A percentile compares a stretch with the other conserved stretches of the same genome.
Conservation (phyloP, 2,888 invertebrate species). For the Chaetoderma sp. region DNA sequence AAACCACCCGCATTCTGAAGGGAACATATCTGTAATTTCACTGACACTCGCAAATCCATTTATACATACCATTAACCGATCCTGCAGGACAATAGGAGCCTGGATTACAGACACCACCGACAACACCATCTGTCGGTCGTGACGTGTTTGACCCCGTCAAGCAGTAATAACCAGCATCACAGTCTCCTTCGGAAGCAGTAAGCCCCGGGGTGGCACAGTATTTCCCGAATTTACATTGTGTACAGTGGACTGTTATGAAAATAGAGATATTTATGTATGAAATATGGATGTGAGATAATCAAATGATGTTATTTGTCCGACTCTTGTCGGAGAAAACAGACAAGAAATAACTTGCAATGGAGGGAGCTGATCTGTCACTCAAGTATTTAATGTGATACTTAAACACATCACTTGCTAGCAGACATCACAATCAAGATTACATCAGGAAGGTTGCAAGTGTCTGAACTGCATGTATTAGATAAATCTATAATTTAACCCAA, state of each 20-base stretch:
- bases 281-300: constrained; percentile 17
- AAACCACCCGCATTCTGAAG: no score
- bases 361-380: no score
- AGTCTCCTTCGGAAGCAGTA: constrained; percentile 50
- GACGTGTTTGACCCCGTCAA: constrained; percentile 45
- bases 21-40: no score
- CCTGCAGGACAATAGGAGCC: constrained; percentile 57
- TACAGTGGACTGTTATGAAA: constrained; percentile 50
- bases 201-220: constrained; percentile 60
- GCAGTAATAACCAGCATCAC: constrained; percentile 62
- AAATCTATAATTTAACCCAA: no score
- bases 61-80: constrained; percentile 29
- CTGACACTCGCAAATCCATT: no score
- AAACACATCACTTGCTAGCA: no score
- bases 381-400: no score
- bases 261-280: not conserved
- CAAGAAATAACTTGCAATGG: not conserved
- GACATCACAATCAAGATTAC: no score
- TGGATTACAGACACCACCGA: constrained; percentile 58
- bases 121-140: constrained; percentile 58
- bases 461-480: no score
- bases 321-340: constrained; percentile 16
- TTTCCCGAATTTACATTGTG: constrained; percentile 48
- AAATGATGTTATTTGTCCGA: constrained; percentile 29
- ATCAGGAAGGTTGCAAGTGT: no score